Percentiles rank a stretch among this genome's conserved stretches.
phyloP scores from a whole-genome alignment of 1,140 invertebrate species.

The Pectinophora gossypiella region DNA sequence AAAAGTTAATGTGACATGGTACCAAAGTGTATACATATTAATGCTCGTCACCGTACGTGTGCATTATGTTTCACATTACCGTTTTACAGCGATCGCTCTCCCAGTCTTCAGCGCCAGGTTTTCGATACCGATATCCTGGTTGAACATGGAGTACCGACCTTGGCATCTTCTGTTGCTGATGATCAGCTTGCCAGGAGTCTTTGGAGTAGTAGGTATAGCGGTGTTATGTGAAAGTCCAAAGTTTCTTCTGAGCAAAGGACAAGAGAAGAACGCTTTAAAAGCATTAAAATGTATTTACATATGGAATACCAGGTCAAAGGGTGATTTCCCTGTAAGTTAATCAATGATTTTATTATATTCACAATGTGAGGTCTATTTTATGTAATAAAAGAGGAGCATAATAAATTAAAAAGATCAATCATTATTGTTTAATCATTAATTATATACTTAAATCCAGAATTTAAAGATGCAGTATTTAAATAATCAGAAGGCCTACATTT shows the following conservation, averaged over 20 bases:
- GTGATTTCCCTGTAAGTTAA: neutral
- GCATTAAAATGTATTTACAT: conserved; percentile 39
- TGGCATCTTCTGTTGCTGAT: conserved; percentile 82
- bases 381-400: too few species aligned
- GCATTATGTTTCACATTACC: neutral
- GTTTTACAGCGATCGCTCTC: conserved; percentile 39
- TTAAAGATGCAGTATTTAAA: too few species aligned
- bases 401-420: too few species aligned
- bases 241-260: conserved; percentile 70
- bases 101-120: conserved; percentile 40
- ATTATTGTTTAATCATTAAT: too few species aligned
- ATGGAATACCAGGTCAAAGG: conserved; percentile 30
- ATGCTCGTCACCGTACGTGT: too few species aligned
- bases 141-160: conserved; percentile 70
- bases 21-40: too few species aligned
- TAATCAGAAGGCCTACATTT: too few species aligned
- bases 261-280: conserved; percentile 45
- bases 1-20: too few species aligned
- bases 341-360: neutral
- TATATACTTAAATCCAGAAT: too few species aligned
- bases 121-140: conserved; percentile 30
- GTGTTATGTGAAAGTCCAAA: conserved; percentile 78
- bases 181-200: conserved; percentile 78
- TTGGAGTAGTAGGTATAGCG: conserved; percentile 74
- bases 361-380: too few species aligned